phyloP scores from a whole-genome alignment of 2,888 invertebrate genomes.

The Agrotis puta region DNA sequence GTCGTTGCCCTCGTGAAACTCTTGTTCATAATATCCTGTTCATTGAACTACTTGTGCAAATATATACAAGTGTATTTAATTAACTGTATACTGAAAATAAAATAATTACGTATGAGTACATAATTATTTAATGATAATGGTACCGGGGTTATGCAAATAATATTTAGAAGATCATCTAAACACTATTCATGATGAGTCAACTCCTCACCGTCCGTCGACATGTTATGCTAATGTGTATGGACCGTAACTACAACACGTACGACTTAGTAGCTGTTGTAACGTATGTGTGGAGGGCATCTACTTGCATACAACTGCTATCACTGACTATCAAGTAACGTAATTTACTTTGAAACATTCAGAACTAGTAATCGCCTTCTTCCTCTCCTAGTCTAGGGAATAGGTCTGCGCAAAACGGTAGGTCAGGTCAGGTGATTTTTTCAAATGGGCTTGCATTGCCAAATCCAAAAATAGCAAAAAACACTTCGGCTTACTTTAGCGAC shows the following conservation, averaged over 20 bases:
- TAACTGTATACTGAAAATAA: background rate
- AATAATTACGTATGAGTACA: background rate
- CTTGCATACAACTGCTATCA: background rate
- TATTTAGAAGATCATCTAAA: background rate
- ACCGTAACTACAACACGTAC: background rate
- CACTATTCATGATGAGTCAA: background rate
- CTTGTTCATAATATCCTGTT: background rate
- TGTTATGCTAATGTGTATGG: background rate
- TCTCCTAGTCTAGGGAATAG: too few species aligned
- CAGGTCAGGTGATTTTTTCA: too few species aligned
- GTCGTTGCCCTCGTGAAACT: background rate
- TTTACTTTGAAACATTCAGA: background rate
- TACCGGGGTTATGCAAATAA: background rate
- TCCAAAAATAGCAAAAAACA: too few species aligned
- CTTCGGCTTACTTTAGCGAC: too few species aligned
- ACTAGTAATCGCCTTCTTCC: too few species aligned
- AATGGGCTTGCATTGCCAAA: too few species aligned
- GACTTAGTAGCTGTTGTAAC: background rate
- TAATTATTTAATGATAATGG: background rate
- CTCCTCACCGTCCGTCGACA: background rate
- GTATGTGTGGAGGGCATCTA: background rate
- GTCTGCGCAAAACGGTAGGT: too few species aligned
- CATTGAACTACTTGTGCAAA: background rate
- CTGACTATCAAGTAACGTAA: background rate
- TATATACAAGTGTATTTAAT: background rate